Evolutionary conservation across 2,113 vertebrate genomes (phyloP).

Genomic region (Heterochromis multidens): DNA sequence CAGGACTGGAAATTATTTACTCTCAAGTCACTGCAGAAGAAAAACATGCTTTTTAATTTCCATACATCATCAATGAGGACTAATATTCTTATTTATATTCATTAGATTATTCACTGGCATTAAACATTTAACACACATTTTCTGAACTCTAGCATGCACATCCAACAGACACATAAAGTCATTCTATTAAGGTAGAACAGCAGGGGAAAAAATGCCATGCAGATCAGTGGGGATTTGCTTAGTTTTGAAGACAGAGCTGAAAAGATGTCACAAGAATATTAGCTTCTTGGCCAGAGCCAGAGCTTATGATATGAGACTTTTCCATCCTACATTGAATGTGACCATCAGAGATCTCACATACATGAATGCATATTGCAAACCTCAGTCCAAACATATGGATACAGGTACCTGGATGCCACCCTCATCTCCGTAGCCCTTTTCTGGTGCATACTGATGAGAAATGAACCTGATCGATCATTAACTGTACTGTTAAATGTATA

Average conservation of each 20-base stretch:
- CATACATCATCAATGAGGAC: not conserved
- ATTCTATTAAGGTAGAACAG: not conserved
- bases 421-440: rapidly evolving
- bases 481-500: not conserved
- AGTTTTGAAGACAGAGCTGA: not conserved
- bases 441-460: rapidly evolving
- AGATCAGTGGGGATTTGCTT: not conserved
- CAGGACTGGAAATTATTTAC: not conserved
- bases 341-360: not conserved
- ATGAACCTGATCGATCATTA: not conserved
- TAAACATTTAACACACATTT: not conserved
- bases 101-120: not conserved
- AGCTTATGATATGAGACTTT: not conserved
- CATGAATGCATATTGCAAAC: not conserved
- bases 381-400: not conserved
- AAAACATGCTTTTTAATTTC: not conserved
- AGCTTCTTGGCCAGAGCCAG: no score
- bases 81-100: no score
- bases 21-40: not conserved
- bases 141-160: not conserved
- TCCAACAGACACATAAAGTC: not conserved
- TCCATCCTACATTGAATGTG: not conserved
- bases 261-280: not conserved
- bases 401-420: not conserved
- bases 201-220: not conserved